Base-by-base conservation (phyloP, 1,140 invertebrate genomes). In the Plectrocnemia conspersa region DNA sequence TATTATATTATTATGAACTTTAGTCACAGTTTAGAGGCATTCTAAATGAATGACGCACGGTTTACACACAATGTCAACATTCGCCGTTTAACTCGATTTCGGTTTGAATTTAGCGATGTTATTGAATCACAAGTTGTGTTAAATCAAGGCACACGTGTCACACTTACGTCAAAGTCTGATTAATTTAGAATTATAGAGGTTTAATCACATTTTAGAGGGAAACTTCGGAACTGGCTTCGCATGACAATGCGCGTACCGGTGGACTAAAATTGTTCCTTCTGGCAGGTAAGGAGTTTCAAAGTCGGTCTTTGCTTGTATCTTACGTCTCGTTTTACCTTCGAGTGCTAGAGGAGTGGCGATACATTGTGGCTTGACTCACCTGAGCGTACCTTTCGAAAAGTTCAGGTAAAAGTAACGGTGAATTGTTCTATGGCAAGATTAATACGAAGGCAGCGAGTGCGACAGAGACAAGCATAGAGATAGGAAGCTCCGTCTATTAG, bases 341-440 rank as follows among this genome's bases (percentile, higher is more conserved):
- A 19, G 3, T 16, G 32, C 2, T 5, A 50, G 11, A 11, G 24
- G 18, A 27, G 24, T 38, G 47, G 38, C 47, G 29, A n/a, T 1
- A 18, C 35, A 48, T 27, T 15, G 13, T 9, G 32, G 50, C 13
- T 23, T 3, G 3, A 11, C 33, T 22, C 50, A n/a, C 21, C 38
- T 29, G 25, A 42, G 4, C 10, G n/a, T 22, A 52, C 36, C 50
- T 52, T 21, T 23, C 38, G 21, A 45, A 54, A 33, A 15, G 13
- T 15, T 19, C 54, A 56, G 54, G 54, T 56, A 56, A 41, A 56
- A 42, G 45, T 56, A 56, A 56, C 54, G 54, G 54, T 54, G 32
- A 16, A 2, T 21, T 19, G 9, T 6, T 29, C 27, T 7, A 29
- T 7, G 7, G 27, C 7, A 29, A 29, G 27, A 13, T 29, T 7